Evolutionary conservation across 2,797 vertebrate genomes (phyloP).

Genomic region (Sebastiscus tertius): DNA sequence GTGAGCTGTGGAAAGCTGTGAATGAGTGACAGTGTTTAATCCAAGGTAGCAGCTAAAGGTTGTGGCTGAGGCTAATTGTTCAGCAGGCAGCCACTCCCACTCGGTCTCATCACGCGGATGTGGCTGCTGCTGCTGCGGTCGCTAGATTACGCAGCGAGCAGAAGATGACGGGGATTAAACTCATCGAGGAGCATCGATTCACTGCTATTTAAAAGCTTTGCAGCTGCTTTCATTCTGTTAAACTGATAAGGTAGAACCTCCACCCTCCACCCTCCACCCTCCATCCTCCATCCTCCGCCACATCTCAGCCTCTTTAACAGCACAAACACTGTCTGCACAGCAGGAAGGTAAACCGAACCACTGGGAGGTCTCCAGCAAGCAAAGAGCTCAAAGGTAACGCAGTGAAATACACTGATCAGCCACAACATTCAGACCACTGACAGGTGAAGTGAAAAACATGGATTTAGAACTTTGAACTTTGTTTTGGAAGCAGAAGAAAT

Average conservation of each 20-base stretch:
- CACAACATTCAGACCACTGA: too few relatives aligned
- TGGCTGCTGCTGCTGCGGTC: slow-evolving; percentile 8
- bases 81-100: slow-evolving; percentile 36
- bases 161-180: slow-evolving; percentile 46
- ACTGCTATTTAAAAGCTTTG: slow-evolving; percentile 35
- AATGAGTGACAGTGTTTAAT: slow-evolving; percentile 65
- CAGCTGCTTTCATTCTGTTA: slow-evolving; percentile 34
- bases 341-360: not conserved
- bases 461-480: too few relatives aligned
- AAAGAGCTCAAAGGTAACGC: too few relatives aligned
- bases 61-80: slow-evolving; percentile 64
- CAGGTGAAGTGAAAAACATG: too few relatives aligned
- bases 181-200: slow-evolving; percentile 31
- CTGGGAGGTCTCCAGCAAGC: not conserved
- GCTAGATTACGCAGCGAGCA: slow-evolving; percentile 32
- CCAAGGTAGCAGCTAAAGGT: slow-evolving; percentile 61
- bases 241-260: slow-evolving; percentile 30
- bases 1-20: slow-evolving; percentile 59
- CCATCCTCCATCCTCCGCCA: not conserved
- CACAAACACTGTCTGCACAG: not conserved
- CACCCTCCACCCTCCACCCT: not conserved
- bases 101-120: slow-evolving; percentile 26
- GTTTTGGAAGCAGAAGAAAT: too few relatives aligned
- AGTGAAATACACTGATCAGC: too few relatives aligned
- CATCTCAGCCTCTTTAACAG: not conserved